Base-by-base conservation (phyloP, 2,797 vertebrate genomes). In the Corythornis leucogaster region DNA sequence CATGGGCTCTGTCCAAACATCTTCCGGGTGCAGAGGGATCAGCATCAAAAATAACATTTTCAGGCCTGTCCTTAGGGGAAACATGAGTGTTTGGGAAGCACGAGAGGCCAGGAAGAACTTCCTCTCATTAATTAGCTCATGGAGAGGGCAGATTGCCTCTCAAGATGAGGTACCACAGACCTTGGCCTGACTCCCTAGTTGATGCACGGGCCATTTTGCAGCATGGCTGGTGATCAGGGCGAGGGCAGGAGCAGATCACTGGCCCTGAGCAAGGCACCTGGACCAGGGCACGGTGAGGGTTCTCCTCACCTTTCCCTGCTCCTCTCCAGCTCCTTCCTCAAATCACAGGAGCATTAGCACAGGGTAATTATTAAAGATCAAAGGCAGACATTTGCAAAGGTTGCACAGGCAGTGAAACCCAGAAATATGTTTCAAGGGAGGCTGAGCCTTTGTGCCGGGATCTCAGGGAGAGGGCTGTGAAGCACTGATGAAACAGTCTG, bases 311-410 rank as follows among this genome's bases (percentile, higher is more conserved):
- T 50, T 30, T 12, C 45, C 12, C 59, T 19, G 16, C 74, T 80
- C 71, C 67, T 79, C 50, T 55, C 66, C 58, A 15, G 30, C 71
- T 70, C 61, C 30, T 76, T 61, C 51, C 46, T 66, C 79, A 45
- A 67, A 50, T 55, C 89, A 11, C 63, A 59, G 78, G 61, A 0
- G 8, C 80, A 76, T 77, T 78, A 92, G 73, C 62, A 28, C 45
- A 14, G 67, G 67, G 66, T 77, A 74, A 87, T 87, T 70, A 59
- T 15, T 53, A 76, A 75, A 81, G 75, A 83, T 81, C 87, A 96
- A 82, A 94, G 78, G 54, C 30, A 83, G 69, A 78, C n/a, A 28
- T 62, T 85, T 75, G 75, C 87, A 85, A 85, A 92, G 90, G 69
- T 50, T 90, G 59, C 8, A 0, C 64, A 76, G 67, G 85, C 40